These are phyloP conservation scores for Melitaea athalia DNA, from an alignment of 2,888 invertebrate genomes.

Conservation along the genomic window DNA sequence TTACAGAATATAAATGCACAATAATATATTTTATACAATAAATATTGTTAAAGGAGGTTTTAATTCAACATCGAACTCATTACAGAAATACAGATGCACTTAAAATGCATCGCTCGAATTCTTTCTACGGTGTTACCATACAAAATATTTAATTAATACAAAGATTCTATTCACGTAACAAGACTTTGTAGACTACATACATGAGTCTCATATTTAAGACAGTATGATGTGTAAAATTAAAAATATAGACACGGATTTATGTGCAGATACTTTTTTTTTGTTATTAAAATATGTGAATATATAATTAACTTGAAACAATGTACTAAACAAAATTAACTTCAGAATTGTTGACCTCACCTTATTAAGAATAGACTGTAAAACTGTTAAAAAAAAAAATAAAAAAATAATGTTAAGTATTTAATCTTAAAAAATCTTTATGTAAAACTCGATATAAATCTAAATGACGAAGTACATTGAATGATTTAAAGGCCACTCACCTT, in stretches of 20 bases:
- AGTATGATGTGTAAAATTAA: not conserved
- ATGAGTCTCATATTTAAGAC: not conserved
- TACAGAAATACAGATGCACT: conserved; percentile 1
- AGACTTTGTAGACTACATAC: conserved; percentile 13
- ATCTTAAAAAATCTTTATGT: not conserved
- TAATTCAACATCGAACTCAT: not conserved
- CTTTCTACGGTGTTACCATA: conserved; percentile 20
- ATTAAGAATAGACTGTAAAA: too few species aligned
- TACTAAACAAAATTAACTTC: too few species aligned
- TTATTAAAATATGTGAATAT: too few species aligned
- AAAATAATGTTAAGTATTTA: not conserved
- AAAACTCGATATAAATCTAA: conserved; percentile 16
- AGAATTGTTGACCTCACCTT: too few species aligned
- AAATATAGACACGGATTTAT: not conserved
- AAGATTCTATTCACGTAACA: conserved; percentile 25
- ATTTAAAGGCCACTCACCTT: conserved; percentile 33
- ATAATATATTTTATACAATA: not conserved
- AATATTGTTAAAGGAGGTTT: too few species aligned
- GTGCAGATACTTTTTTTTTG: too few species aligned
- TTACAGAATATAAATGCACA: not conserved
- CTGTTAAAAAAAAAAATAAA: too few species aligned
- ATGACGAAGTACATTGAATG: conserved; percentile 27
- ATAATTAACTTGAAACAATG: too few species aligned
- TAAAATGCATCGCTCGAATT: conserved; percentile 19
- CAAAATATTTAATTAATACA: conserved; percentile 24